Base-by-base conservation (phyloP, 2,113 vertebrate species). In the Calonectris borealis region DNA sequence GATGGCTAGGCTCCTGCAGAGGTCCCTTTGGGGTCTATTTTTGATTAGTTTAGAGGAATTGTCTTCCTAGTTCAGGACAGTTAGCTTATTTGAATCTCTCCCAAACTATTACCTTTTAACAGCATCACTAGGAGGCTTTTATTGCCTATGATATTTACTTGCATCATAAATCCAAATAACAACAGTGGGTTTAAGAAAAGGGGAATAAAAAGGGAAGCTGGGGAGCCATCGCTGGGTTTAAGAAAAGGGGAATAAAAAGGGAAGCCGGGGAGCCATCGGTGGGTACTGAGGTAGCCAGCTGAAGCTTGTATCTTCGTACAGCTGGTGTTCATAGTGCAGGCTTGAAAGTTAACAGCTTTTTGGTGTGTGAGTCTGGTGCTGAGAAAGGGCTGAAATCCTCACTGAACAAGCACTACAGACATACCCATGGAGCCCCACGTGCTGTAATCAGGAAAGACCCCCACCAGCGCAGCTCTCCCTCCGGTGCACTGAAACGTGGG, bases 401-500 rank as follows among this genome's bases (percentile, higher is more conserved):
- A 12, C 13, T 40, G 34, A 81, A 38, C 8, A 38, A 38, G 17
- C 42, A 24, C 29, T 54, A 22, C 34, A 88, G 54, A 16, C 4
- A 2, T 13, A 29, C 3, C 12, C 42, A 16, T 11, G 32, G 16
- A 73, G 15, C 5, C 25, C 31, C 65, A 31, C 0, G 0, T 27
- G 14, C 55, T 32, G 40, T 13, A 14, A n/a, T 25, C 17, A 16
- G 62, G 46, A 77, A 61, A 76, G 29, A 36, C 5, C 3, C 16
- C 29, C 32, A n/a, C 18, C 17, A 52, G n/a, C 1, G 2, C 55
- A 64, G 13, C 9, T 62, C 22, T 62, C 11, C 55, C n/a, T 65
- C 32, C 5, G 1, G 7, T 36, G 24, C n/a, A 9, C 32, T 31
- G n/a, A 48, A 81, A 49, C 1, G 0, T 1, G 10, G 49, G 17